Evolutionary conservation across 2,888 invertebrate species (phyloP).

Genomic region (Phaedon cochleariae): DNA sequence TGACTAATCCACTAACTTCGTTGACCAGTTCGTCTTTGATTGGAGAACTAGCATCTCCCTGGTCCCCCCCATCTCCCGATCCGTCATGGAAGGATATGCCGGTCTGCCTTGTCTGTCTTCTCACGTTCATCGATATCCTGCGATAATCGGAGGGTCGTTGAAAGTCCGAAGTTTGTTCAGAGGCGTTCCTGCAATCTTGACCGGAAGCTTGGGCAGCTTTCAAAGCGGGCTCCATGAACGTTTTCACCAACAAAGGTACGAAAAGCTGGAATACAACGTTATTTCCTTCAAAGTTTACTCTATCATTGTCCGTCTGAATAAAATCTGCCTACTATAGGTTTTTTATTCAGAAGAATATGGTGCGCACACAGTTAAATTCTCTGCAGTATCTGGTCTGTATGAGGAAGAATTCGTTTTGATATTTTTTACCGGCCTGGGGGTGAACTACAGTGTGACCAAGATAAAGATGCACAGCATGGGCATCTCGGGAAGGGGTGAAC

Average conservation of each 20-base stretch:
- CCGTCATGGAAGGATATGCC: not conserved
- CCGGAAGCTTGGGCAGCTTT: constrained; percentile 20
- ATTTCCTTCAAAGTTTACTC: too few species aligned
- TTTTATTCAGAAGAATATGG: too few species aligned
- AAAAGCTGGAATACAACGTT: constrained; percentile 32
- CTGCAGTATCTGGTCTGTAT: too few species aligned
- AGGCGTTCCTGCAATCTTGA: not conserved
- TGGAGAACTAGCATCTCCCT: constrained; percentile 22
- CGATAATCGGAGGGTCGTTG: constrained; percentile 69
- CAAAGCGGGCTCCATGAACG: constrained; percentile 66
- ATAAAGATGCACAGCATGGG: too few species aligned
- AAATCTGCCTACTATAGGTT: too few species aligned
- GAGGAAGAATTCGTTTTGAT: too few species aligned
- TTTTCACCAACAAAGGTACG: constrained; percentile 67
- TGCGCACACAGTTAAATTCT: too few species aligned
- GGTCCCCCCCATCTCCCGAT: constrained; percentile 1
- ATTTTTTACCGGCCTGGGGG: too few species aligned
- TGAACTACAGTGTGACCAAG: too few species aligned
- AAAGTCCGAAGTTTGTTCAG: not conserved
- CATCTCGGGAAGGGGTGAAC: too few species aligned
- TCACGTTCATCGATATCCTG: constrained; percentile 58
- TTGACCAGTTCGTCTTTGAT: constrained; percentile 62
- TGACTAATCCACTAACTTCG: constrained; percentile 56
- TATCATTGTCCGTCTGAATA: too few species aligned
- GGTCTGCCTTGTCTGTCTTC: not conserved